Percentiles rank a stretch among this genome's conserved stretches.
phyloP scores from a whole-genome alignment of 2,113 vertebrate species.

The Leptosomus discolor region DNA sequence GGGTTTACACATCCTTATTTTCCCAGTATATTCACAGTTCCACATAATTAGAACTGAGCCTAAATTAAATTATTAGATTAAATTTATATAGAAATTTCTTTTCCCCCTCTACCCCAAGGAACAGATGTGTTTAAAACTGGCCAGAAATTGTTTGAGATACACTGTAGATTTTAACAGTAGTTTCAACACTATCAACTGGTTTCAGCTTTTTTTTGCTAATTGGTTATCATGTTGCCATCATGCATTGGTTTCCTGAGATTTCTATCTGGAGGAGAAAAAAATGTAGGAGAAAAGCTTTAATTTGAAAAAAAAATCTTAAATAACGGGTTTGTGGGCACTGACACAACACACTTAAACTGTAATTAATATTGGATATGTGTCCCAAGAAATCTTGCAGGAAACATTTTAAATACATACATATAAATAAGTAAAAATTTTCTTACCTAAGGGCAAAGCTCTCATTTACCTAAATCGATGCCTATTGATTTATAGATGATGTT shows the following conservation, averaged over 20 bases:
- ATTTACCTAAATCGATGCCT: constrained; percentile 70
- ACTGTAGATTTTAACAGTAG: neutral
- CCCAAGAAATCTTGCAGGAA: neutral
- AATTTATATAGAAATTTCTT: neutral
- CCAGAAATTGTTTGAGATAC: neutral
- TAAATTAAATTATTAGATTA: neutral
- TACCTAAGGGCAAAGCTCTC: constrained; percentile 38
- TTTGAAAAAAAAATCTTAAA: neutral
- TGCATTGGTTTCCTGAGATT: neutral
- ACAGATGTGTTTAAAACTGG: neutral
- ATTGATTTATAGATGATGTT: constrained; percentile 69
- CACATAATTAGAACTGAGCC: neutral
- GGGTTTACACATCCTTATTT: neutral
- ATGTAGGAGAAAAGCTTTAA: neutral
- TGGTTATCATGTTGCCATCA: neutral
- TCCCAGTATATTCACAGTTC: neutral
- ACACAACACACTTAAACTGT: neutral
- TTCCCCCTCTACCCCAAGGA: rapidly evolving
- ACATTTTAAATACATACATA: neutral
- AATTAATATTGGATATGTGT: constrained; percentile 36
- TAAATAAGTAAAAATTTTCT: constrained; percentile 10
- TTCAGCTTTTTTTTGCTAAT: neutral
- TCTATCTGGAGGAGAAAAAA: neutral
- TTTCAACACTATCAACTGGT: neutral
- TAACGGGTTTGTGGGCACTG: neutral